These are phyloP conservation scores for Pentalonia nigronervosa DNA, from an alignment of 1,140 invertebrate species.

Conservation along the genomic window DNA sequence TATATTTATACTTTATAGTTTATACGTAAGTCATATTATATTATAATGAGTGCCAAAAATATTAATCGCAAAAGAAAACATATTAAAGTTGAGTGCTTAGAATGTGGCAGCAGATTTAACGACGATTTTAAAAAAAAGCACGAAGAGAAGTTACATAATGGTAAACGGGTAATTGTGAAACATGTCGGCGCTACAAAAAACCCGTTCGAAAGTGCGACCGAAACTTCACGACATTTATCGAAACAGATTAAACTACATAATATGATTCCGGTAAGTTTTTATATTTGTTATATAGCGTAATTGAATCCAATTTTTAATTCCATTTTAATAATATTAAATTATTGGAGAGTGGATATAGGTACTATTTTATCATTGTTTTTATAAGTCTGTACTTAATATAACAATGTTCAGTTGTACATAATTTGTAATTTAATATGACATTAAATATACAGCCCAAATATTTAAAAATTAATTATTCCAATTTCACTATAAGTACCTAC, in stretches of 20 bases:
- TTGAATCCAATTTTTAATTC: no score
- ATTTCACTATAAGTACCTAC: slow-evolving; percentile 4
- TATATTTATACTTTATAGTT: no score
- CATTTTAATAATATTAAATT: neutral
- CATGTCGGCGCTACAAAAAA: neutral
- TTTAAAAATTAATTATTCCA: neutral
- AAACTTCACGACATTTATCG: no score
- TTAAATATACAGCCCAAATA: neutral
- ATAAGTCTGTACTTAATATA: no score
- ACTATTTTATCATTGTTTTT: no score
- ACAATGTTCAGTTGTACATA: no score
- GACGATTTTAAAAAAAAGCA: neutral
- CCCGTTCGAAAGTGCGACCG: neutral
- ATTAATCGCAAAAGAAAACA: neutral
- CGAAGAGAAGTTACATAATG: neutral
- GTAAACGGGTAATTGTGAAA: slow-evolving; percentile 15
- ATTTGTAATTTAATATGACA: no score
- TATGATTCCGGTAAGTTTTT: slow-evolving; percentile 1
- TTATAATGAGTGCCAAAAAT: neutral
- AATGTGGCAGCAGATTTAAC: neutral
- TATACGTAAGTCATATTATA: no score
- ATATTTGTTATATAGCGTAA: no score
- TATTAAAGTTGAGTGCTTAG: neutral
- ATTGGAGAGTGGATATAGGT: neutral
- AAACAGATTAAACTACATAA: neutral